Evolutionary conservation across 1,140 invertebrate species (phyloP).

Genomic region (Triops cancriformis): DNA sequence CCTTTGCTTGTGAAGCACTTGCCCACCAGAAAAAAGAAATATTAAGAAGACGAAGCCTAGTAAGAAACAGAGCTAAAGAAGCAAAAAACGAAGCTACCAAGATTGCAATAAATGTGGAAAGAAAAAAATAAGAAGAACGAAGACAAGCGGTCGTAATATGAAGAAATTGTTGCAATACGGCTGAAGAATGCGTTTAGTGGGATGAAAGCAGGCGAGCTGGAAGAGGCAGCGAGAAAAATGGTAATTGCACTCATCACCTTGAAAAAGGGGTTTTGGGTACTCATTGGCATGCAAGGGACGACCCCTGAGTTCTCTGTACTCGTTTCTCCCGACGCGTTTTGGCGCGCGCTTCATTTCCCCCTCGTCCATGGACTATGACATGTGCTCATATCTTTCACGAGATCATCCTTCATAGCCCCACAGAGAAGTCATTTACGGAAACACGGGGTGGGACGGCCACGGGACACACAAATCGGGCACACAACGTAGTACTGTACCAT

Average conservation of each 20-base stretch:
- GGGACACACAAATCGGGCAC: not conserved
- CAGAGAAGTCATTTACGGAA: not conserved
- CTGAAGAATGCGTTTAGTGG: too few species aligned
- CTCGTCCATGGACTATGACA: not conserved
- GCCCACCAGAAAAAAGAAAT: not conserved
- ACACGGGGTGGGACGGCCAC: not conserved
- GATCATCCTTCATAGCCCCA: not conserved
- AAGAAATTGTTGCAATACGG: too few species aligned
- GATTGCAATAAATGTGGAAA: not conserved
- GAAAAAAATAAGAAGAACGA: not conserved
- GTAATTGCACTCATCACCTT: constrained; percentile 2
- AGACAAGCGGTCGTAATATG: too few species aligned
- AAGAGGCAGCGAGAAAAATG: not conserved
- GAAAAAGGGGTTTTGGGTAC: not conserved
- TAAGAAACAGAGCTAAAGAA: not conserved
- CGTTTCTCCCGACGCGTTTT: not conserved
- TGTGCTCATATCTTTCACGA: not conserved
- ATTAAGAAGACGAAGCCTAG: not conserved
- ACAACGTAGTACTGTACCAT: not conserved
- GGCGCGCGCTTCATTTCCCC: not conserved
- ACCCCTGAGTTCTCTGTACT: not conserved
- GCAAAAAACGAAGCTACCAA: not conserved
- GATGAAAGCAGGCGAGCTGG: too few species aligned
- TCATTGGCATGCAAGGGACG: not conserved
- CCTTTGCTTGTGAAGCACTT: not conserved